A percentile compares a stretch with the other conserved stretches of the same genome.
These are phyloP conservation scores for Clarias fuscus DNA, from an alignment of 2,797 vertebrate genomes.

Conservation along the genomic window DNA sequence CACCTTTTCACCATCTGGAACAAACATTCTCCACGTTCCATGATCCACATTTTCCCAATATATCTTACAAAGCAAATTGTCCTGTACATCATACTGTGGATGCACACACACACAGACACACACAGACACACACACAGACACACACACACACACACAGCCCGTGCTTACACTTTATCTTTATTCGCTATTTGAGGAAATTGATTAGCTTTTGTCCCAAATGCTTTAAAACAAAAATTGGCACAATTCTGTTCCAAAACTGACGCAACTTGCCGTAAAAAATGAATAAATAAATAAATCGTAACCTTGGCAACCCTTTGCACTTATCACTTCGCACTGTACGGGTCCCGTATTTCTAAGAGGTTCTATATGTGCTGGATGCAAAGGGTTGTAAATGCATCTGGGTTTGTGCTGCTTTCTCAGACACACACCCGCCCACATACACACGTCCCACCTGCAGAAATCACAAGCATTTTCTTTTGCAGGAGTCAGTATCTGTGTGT, in stretches of 20 bases:
- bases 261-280: no score
- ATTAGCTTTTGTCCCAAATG: no score
- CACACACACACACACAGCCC: no score
- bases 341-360: background rate
- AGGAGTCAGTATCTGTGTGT: background rate
- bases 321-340: background rate
- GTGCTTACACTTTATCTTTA: no score
- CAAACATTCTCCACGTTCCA: background rate
- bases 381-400: background rate
- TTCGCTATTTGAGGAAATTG: no score
- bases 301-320: background rate
- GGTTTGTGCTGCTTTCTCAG: background rate
- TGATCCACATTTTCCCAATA: background rate
- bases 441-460: background rate
- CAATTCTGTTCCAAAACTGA: no score
- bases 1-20: background rate
- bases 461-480: background rate
- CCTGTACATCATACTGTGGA: background rate
- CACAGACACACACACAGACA: no score
- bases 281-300: no score
- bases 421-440: background rate
- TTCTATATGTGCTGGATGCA: background rate
- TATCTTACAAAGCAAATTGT: background rate
- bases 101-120: no score
- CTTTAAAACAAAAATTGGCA: no score